Evolutionary conservation across 1,140 invertebrate genomes (phyloP), one percentile per base, ranked within the genome.

Genomic region (Bradysia coprophila): DNA sequence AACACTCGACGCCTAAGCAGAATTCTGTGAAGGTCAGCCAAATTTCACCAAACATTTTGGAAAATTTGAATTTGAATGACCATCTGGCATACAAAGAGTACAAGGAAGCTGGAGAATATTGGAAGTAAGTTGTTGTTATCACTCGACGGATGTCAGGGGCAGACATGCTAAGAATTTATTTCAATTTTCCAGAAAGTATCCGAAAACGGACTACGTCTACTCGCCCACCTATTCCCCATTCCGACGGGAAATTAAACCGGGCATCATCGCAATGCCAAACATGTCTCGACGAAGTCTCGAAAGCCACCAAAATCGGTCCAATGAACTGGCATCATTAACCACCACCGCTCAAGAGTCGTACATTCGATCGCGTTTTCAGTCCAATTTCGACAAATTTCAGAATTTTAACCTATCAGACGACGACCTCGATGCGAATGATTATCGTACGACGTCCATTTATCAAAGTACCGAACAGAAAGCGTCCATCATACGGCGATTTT

Each of bases 201-300:
- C 80, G 4, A 84, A 83, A 64, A 84, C 81, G 46, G 80, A 84
- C 61, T 85, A 81, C 58, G 84, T 81, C 4, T 85, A 85, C 59
- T 83, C 80, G 0, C 66, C 65, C 32, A 55, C 72, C 31, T n/a
- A n/a, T n/a, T 82, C 81, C n/a, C 72, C 73, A 45, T 79, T 78
- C 62, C 72, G 80, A 16, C 73, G 79, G 45, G 78, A 81, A 58
- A 64, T 84, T 43, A 78, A 78, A 0, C 79, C 80, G 3, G 81
- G 80, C 18, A 68, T 80, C 44, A 65, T 83, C 43, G 77, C 77
- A 16, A 81, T 83, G 67, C 81, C 81, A 2, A 85, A 85, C 55
- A 84, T 85, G 81, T 83, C 80, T 1, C 69, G 81, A 13, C 67
- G 71, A 38, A 73, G 77, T 22, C 54, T 72, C 13, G 55, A 49